Evolutionary conservation across 2,888 invertebrate species (phyloP), one percentile per base, ranked within the genome.

Genomic region (Neoaliturus tenellus): DNA sequence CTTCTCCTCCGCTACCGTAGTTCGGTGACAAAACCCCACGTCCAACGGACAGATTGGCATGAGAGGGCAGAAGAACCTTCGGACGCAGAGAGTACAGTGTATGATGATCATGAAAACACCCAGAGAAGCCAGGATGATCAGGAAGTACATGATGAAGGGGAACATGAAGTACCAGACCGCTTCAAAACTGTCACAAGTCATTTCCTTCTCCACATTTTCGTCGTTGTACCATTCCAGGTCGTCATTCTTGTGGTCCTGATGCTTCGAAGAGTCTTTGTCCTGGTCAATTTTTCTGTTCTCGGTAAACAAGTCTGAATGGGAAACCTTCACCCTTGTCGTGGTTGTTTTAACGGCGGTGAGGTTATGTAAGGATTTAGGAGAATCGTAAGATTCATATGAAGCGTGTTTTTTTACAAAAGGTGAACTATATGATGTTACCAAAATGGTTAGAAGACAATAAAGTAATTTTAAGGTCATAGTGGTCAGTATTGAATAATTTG

Each of bases 1-100:
- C 55, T 78, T 55, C 55, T 78, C 78, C 55, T 78, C 78, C 17
- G 78, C 23, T 2, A 78, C 78, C 4, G 78, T 78, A 55, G 78
- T 78, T 3, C 51, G 55, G n/a, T 78, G 78, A 23, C 51, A 78
- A 20, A 78, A n/a, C 14, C 33, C 10, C 31, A 51, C 20, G 31
- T 55, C 55, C n/a, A 48, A 31, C 10, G 69, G 69, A n/a, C n/a
- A n/a, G n/a, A n/a, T n/a, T n/a, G n/a, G n/a, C 14, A 67, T 28
- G n/a, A 71, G 41, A n/a, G 67, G 67, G 35, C 67, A 67, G 10
- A 25, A 14, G 17, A 71, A 71, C 35, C 20, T 71, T 20, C 71
- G 33, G 28, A 71, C n/a, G 39, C 71, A 71, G 39, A 71, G 35
- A 28, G 44, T 75, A 5, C n/a, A 31, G 35, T 39, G 33, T 5